A percentile compares a stretch with the other conserved stretches of the same genome.
Conservation (phyloP, 1,140 invertebrate species). For the Drosophila athabasca region DNA sequence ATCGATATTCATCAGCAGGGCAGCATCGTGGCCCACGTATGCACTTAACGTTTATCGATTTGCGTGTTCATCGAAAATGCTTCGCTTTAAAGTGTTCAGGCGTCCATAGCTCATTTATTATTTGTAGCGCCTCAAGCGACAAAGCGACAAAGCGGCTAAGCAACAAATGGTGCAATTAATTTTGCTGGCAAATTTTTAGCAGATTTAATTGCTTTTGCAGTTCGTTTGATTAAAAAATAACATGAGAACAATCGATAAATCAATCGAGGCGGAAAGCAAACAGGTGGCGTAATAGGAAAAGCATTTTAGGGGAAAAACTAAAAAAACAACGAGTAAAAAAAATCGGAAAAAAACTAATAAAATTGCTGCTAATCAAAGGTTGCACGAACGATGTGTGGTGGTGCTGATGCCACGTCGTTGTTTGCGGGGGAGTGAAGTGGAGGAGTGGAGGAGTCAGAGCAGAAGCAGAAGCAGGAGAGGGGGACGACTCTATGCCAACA, state of each 20-base stretch:
- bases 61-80: constrained; percentile 35
- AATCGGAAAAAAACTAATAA: constrained; percentile 34
- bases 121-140: background rate
- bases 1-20: background rate
- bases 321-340: constrained; percentile 1
- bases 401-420: background rate
- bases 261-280: constrained; percentile 39
- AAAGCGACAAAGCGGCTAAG: too few species aligned
- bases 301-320: constrained; percentile 16
- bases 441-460: background rate
- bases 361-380: constrained; percentile 75
- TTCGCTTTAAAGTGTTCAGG: constrained; percentile 45
- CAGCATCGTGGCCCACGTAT: too few species aligned
- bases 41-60: background rate
- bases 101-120: too few species aligned
- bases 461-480: background rate
- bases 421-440: background rate
- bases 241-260: constrained; percentile 57
- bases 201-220: constrained; percentile 7
- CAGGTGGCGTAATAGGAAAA: constrained; percentile 43
- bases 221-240: constrained; percentile 32
- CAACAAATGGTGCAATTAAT: too few species aligned
- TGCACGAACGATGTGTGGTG: constrained; percentile 62
- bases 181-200: too few species aligned
- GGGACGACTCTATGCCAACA: constrained; percentile 21